Evolutionary conservation across 2,113 vertebrate genomes (phyloP).

Genomic region (Epinephelus lanceolatus): DNA sequence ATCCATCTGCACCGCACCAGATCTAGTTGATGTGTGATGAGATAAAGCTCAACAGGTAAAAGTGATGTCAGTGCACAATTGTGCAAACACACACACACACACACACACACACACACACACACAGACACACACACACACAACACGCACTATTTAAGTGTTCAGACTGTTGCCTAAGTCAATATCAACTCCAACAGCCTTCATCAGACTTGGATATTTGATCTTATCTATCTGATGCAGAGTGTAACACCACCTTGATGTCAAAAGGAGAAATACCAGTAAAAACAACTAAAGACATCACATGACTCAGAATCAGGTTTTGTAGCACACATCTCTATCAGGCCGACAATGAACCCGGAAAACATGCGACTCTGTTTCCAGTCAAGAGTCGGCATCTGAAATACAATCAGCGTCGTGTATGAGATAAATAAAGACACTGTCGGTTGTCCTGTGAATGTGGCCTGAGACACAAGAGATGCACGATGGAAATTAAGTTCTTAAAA

Average conservation of each 20-base stretch:
- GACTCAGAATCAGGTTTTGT: constrained; percentile 2
- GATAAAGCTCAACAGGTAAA: constrained; percentile 37
- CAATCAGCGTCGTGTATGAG: neutral
- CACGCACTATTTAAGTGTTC: too few relatives aligned
- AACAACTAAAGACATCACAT: neutral
- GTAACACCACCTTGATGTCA: neutral
- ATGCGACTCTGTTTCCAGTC: neutral
- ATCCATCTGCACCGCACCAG: constrained; percentile 89
- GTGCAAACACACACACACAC: neutral
- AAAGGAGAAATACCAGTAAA: neutral
- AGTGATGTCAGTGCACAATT: constrained; percentile 37
- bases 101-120: neutral
- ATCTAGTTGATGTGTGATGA: constrained; percentile 71
- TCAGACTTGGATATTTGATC: neutral
- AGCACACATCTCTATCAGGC: neutral
- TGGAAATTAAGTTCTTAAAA: neutral
- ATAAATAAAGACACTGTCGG: neutral
- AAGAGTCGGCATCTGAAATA: constrained; percentile 6
- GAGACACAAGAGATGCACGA: neutral
- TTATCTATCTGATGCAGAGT: neutral
- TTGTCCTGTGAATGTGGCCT: neutral
- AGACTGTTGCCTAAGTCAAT: neutral
- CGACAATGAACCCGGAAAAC: constrained; percentile 1
- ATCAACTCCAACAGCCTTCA: neutral
- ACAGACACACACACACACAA: neutral